phyloP scores from a whole-genome alignment of 2,797 vertebrate genomes.

The Diglossa cyanea region DNA sequence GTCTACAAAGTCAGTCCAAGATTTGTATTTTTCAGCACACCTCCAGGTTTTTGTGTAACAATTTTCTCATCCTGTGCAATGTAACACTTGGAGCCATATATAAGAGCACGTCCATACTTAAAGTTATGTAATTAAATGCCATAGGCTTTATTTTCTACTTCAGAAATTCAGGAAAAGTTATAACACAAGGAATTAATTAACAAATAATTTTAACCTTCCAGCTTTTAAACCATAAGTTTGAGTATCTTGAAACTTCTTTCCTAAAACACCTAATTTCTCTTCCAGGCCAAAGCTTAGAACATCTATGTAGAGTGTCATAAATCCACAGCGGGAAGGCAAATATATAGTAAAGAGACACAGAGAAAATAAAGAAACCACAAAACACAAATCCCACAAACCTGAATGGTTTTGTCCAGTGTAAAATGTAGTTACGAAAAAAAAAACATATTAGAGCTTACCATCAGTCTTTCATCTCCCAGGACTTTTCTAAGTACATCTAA shows the following conservation, averaged over 20 bases:
- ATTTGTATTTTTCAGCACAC: neutral
- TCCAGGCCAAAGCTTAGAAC: neutral
- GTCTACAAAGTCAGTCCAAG: neutral
- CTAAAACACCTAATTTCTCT: neutral
- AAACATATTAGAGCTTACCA: slow-evolving; percentile 10
- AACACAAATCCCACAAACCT: neutral
- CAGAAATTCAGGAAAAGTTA: neutral
- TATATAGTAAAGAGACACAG: neutral
- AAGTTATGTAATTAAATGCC: neutral
- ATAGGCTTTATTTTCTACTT: neutral
- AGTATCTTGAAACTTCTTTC: neutral
- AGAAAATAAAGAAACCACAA: neutral
- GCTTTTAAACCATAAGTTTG: neutral
- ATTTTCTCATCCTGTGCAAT: neutral
- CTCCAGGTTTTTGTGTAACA: neutral
- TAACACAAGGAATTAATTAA: neutral
- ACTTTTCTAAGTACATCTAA: slow-evolving; percentile 53
- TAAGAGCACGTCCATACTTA: neutral
- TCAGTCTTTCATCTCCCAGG: slow-evolving; percentile 70
- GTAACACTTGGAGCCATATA: neutral
- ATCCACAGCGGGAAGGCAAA: neutral
- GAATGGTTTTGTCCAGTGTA: neutral
- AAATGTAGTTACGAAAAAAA: neutral
- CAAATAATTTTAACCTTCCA: neutral
- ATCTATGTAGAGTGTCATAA: neutral